Evolutionary conservation across 2,888 invertebrate genomes (phyloP).

Genomic region (Metalampra italica): DNA sequence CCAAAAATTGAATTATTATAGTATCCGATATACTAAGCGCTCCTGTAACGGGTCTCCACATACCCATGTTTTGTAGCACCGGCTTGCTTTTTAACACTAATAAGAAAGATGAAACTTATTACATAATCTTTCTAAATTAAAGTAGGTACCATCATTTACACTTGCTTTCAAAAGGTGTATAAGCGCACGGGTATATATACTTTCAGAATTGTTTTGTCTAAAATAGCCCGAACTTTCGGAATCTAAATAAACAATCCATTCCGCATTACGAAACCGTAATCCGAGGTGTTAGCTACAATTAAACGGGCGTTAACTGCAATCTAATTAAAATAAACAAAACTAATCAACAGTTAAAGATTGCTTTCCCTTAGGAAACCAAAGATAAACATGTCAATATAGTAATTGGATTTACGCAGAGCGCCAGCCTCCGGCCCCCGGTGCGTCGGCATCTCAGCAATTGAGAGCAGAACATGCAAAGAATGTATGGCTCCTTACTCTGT

Average conservation of each 20-base stretch:
- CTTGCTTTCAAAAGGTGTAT: too few relatives aligned
- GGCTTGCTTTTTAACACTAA: too few relatives aligned
- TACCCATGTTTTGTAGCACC: too few relatives aligned
- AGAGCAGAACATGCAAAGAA: constrained; percentile 1
- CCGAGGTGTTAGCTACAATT: constrained; percentile 14
- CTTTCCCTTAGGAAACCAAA: constrained; percentile 12
- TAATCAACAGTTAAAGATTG: constrained; percentile 17
- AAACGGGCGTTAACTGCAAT: constrained; percentile 16
- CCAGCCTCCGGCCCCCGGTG: constrained; percentile 3
- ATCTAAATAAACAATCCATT: background rate
- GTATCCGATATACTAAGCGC: too few relatives aligned
- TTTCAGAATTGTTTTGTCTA: too few relatives aligned
- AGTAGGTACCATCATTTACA: too few relatives aligned
- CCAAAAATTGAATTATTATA: too few relatives aligned
- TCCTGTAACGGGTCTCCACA: too few relatives aligned
- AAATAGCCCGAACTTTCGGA: too few relatives aligned
- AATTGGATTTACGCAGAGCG: constrained; percentile 20
- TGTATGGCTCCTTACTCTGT: background rate
- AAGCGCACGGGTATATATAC: too few relatives aligned
- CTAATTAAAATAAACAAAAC: constrained; percentile 17
- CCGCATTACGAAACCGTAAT: constrained; percentile 7
- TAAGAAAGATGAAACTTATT: too few relatives aligned
- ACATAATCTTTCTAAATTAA: too few relatives aligned
- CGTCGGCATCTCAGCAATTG: background rate
- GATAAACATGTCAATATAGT: constrained; percentile 22